Percentiles rank a stretch among this genome's conserved stretches.
Evolutionary conservation across 2,888 invertebrate genomes (phyloP).

Genomic region (Pristionchus exspectatus): DNA sequence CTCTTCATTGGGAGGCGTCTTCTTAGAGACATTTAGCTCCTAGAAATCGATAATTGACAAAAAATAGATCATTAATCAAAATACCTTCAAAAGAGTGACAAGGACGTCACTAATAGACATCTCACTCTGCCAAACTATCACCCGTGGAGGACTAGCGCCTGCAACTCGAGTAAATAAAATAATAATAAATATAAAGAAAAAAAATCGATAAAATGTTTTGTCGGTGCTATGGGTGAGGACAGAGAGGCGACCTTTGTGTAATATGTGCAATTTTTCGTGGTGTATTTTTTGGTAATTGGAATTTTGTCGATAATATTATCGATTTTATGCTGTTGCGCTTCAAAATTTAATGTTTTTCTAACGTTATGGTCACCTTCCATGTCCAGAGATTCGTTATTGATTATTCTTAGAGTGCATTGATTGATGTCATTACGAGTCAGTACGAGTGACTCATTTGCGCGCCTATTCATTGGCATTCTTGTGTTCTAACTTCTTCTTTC

Average conservation of each 20-base stretch:
- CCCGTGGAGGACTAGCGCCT: background rate
- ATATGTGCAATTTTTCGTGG: background rate
- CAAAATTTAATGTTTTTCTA: background rate
- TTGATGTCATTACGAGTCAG: background rate
- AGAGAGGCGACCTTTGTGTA: background rate
- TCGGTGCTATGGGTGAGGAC: background rate
- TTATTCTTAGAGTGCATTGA: background rate
- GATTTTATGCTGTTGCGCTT: background rate
- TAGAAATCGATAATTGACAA: background rate
- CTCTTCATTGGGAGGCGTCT: slow-evolving; percentile 10
- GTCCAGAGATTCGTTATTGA: background rate
- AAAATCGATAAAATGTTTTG: background rate
- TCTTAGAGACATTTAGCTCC: background rate
- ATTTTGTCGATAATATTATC: background rate
- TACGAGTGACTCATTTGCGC: slow-evolving; percentile 23
- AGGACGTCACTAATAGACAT: background rate
- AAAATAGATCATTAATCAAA: background rate
- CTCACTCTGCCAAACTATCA: background rate
- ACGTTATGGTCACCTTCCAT: background rate
- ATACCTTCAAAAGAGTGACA: background rate
- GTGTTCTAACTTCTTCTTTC: background rate
- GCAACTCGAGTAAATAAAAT: background rate
- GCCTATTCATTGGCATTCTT: background rate
- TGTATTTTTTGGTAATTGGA: background rate
- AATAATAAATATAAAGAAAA: background rate